Percentiles rank a stretch among this genome's conserved stretches.
phyloP scores from a whole-genome alignment of 2,888 invertebrate genomes.

The Cheilosia soror region DNA sequence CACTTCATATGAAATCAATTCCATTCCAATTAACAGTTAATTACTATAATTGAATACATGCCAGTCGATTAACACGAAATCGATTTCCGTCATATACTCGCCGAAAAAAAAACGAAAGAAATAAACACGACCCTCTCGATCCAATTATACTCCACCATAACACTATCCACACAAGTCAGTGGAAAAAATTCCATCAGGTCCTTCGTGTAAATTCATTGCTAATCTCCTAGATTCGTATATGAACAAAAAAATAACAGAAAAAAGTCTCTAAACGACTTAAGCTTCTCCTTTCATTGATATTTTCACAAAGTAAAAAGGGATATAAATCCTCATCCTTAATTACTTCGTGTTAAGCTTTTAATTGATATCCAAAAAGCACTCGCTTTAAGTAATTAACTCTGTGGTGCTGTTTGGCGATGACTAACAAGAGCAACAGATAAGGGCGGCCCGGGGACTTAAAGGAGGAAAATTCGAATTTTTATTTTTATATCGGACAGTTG shows the following conservation, averaged over 20 bases:
- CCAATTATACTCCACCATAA: conserved; percentile 23
- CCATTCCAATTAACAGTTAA: conserved; percentile 71
- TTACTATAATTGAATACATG: conserved; percentile 73
- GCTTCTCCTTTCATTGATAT: conserved; percentile 53
- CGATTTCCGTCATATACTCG: conserved; percentile 59
- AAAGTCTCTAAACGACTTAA: conserved; percentile 64
- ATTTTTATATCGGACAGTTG: conserved; percentile 24
- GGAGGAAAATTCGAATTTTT: conserved; percentile 22
- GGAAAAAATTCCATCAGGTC: conserved; percentile 30
- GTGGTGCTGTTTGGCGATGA: conserved; percentile 42
- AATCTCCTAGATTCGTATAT: conserved; percentile 44
- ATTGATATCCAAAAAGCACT: conserved; percentile 73
- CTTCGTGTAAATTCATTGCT: conserved; percentile 63
- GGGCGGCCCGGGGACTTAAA: not conserved
- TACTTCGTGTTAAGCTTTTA: conserved; percentile 76
- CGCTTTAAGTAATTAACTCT: conserved; percentile 74
- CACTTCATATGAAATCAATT: conserved; percentile 62
- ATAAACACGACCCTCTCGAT: not conserved
- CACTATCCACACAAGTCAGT: conserved; percentile 7
- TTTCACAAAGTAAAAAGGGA: conserved; percentile 48
- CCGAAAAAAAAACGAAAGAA: conserved; percentile 2
- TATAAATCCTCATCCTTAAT: conserved; percentile 73
- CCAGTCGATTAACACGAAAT: conserved; percentile 68
- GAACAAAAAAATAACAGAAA: conserved; percentile 23
- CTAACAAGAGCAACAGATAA: conserved; percentile 2